Base-by-base conservation (phyloP, 1,140 invertebrate species). In the Frieseomelitta varia region DNA sequence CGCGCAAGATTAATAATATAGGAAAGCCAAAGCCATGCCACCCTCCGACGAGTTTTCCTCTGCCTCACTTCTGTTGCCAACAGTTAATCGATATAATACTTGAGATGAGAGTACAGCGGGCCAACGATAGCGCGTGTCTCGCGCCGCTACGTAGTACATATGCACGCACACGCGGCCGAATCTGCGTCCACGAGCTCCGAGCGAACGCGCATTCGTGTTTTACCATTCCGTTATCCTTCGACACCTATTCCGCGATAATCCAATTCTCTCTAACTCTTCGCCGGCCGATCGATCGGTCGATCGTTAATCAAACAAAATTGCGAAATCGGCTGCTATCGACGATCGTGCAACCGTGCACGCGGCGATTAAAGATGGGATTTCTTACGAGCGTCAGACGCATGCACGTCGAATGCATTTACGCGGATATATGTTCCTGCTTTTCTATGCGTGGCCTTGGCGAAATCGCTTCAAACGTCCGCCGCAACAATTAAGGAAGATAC, bases 51-150 rank as follows among this genome's bases (percentile, higher is more conserved):
- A 91, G 92, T 87, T 91, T 90, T 91, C 86, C 91, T 90, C 87
- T 90, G 88, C 84, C 91, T 92, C 93, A 93, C 93, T 94, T 94
- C 94, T 95, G 93, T 93, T 93, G 89, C 92, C 89, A 95, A 94
- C 94, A 95, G 94, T 94, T 95, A 95, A 95, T 95, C 94, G 94
- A 95, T 94, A 94, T 94, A 92, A 94, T 94, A 94, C 93, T 93
- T 93, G 88, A 91, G 87, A 91, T 93, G 88, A 91, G 87, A 91
- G 91, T 92, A 93, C 90, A 94, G 92, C 93, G 91, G 90, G 91
- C 87, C 80, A 85, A 82, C 83, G 82, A 77, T 83, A 81, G 85
- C 83, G 81, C 84, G 88, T 79, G 72, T 81, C 56, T 78, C 68
- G 67, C 79, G 71, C 71, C 39, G n/a, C 69, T 71, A 87, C 65